Base-by-base conservation (phyloP, 2,797 vertebrate genomes). In the Melanotaenia parkinsoni region DNA sequence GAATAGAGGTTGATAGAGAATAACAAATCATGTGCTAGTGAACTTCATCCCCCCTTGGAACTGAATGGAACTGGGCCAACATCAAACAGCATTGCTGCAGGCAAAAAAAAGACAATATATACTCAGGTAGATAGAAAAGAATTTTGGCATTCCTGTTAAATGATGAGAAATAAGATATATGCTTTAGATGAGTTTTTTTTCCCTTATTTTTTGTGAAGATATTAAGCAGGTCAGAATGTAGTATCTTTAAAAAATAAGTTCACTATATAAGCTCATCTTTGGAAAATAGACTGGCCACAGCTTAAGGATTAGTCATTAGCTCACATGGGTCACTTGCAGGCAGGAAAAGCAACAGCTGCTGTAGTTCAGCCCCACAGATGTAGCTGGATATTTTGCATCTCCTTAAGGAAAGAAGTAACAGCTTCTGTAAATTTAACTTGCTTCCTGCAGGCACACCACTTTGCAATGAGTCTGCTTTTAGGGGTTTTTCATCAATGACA, bases 31-130 rank as follows among this genome's bases (percentile, higher is more conserved):
- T 86, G 61, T 84, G 75, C 82, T 86, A 68, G 84, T 88, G 87
- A 93, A 92, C 79, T 72, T 84, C 60, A 75, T 66, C 71, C 73
- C 83, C 77, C 70, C 72, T 63, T 89, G 88, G 82, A 91, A 74
- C 69, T 38, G 12, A 81, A 80, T 62, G 67, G 60, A 77, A 81
- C 83, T 82, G 81, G 79, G 84, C 82, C 74, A 86, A 88, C 89
- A 90, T 94, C 92, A 94, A 94, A 92, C 87, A 71, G 74, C 67
- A 58, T 85, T 62, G 83, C 88, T 90, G 70, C 43, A 45, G 67
- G 81, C 71, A 89, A 83, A 86, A 83, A 76, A 82, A 67, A 77
- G 79, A 67, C 60, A 69, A 73, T 58, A 84, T 83, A 70, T 88
- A 56, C 78, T 86, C 70, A 88, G 81, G 82, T 81, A 80, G 67